These are phyloP conservation scores for Prionailurus bengalensis DNA, from an alignment of 2,113 vertebrate species.

Conservation along the genomic window DNA sequence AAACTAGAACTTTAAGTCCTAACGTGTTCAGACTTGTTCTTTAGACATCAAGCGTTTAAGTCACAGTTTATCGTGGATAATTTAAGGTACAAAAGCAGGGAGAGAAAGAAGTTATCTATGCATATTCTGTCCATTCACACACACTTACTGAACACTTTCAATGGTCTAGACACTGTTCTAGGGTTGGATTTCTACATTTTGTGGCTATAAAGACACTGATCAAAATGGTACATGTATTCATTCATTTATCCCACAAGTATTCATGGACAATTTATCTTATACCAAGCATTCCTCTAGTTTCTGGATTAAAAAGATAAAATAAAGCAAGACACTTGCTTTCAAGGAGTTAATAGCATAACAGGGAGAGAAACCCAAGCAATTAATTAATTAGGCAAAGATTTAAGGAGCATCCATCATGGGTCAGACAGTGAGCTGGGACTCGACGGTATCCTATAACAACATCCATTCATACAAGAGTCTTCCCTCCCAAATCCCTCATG, in stretches of 20 bases:
- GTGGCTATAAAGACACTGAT: neutral
- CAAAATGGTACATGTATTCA: neutral
- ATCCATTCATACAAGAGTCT: neutral
- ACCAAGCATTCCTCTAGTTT: neutral
- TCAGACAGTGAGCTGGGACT: neutral
- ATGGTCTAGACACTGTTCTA: neutral
- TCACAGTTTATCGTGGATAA: neutral
- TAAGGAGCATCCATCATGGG: neutral
- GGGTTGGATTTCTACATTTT: neutral
- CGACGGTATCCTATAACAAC: neutral
- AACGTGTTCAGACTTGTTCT: neutral
- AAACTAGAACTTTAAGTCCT: neutral
- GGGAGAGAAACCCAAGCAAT: neutral
- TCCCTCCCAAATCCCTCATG: neutral
- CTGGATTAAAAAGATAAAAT: neutral
- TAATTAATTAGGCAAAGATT: conserved; percentile 4
- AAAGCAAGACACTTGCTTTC: neutral
- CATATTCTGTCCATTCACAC: neutral
- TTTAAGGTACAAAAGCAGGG: neutral
- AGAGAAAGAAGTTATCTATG: neutral
- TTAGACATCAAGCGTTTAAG: neutral
- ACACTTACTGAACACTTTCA: neutral
- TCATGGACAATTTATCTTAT: conserved; percentile 16
- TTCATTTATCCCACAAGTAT: neutral
- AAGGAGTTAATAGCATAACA: neutral